A percentile compares a stretch with the other conserved stretches of the same genome.
These are phyloP conservation scores for Euthynnus affinis DNA, from an alignment of 2,797 vertebrate genomes.

Conservation along the genomic window DNA sequence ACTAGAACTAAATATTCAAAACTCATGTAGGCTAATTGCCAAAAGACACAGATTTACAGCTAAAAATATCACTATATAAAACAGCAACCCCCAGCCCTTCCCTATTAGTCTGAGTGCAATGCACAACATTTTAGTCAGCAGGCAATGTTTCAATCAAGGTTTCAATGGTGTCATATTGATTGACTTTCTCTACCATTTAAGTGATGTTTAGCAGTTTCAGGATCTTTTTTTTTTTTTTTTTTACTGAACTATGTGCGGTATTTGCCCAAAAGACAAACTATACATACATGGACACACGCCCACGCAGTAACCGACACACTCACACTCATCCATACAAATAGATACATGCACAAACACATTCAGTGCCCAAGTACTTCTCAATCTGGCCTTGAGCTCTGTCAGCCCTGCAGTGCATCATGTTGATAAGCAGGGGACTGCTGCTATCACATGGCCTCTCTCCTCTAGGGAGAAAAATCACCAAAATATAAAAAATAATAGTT, in stretches of 20 bases:
- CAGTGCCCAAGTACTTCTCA: conserved; percentile 48
- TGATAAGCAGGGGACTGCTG: conserved; percentile 62
- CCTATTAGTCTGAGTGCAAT: too few relatives aligned
- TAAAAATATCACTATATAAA: too few relatives aligned
- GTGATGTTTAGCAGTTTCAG: conserved; percentile 24
- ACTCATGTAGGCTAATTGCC: too few relatives aligned
- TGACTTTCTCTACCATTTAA: conserved; percentile 12
- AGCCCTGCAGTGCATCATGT: conserved; percentile 55
- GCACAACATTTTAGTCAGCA: too few relatives aligned
- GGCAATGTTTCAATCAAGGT: too few relatives aligned
- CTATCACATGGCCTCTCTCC: conserved; percentile 61
- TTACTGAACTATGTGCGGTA: conserved; percentile 14
- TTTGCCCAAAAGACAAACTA: conserved; percentile 23
- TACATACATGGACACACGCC: conserved; percentile 13
- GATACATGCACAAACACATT: conserved; percentile 35
- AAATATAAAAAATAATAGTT: conserved; percentile 72
- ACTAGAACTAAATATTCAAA: too few relatives aligned
- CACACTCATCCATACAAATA: not conserved
- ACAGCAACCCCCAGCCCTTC: too few relatives aligned
- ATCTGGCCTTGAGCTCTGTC: conserved; percentile 67
- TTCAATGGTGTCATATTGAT: not conserved
- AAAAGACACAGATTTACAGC: too few relatives aligned
- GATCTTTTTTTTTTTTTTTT: not conserved
- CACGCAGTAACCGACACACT: not conserved
- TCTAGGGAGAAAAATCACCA: conserved; percentile 59